Conservation (phyloP, 2,113 vertebrate species). For the Chionodraco myersi region DNA sequence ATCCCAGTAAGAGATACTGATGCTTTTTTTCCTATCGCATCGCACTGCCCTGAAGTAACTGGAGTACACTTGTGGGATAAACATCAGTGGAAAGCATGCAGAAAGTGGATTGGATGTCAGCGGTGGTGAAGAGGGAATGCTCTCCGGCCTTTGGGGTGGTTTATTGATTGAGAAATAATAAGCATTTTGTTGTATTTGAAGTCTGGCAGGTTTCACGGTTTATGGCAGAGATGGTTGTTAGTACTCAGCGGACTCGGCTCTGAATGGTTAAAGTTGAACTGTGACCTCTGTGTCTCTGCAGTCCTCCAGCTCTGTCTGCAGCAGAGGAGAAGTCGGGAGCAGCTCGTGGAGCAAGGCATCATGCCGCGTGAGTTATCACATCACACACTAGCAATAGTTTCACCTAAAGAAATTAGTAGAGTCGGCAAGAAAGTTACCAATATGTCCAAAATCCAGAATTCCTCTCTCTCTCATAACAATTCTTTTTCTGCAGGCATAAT, state of each 20-base stretch:
- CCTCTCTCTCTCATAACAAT: background rate
- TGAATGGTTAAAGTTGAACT: conserved; percentile 31
- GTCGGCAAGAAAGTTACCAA: background rate
- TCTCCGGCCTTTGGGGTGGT: conserved; percentile 15
- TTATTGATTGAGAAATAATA: conserved; percentile 55
- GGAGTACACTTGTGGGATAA: conserved; percentile 47
- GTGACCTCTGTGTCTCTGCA: conserved; percentile 73
- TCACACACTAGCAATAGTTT: background rate
- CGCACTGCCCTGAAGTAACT: conserved; percentile 9
- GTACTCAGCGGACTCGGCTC: conserved; percentile 39
- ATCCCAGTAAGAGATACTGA: conserved; percentile 40
- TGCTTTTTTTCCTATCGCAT: conserved; percentile 25
- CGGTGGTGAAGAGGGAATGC: conserved; percentile 47
- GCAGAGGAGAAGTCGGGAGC: conserved; percentile 94
- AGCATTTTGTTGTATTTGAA: conserved; percentile 56
- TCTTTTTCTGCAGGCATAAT: no score
- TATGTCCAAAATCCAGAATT: background rate
- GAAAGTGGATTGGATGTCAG: conserved; percentile 71
- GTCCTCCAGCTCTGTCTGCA: conserved; percentile 96
- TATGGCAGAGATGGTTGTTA: conserved; percentile 37
- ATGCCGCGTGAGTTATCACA: conserved; percentile 92
- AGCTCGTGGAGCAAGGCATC: conserved; percentile 97
- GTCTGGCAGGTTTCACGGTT: conserved; percentile 43
- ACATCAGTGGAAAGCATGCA: conserved; percentile 51
- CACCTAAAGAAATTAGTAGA: background rate